Conservation (phyloP, 2,888 invertebrate genomes). For the Patella pellucida region DNA sequence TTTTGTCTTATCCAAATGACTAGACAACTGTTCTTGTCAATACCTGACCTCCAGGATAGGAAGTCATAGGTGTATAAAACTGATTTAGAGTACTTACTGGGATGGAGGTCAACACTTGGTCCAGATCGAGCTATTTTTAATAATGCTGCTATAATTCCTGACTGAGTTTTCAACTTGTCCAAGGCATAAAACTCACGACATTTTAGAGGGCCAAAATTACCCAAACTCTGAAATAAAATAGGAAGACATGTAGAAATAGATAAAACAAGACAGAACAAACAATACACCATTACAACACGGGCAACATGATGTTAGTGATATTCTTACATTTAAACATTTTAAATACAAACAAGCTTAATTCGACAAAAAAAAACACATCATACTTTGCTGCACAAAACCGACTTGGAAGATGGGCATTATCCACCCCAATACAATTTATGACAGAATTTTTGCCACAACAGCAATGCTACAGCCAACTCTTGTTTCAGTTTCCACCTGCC, state of each 20-base stretch:
- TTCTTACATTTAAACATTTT: neutral
- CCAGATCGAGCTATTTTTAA: slow-evolving; percentile 67
- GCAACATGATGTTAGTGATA: neutral
- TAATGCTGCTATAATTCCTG: slow-evolving; percentile 71
- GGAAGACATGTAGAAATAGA: neutral
- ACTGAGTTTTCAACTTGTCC: slow-evolving; percentile 72
- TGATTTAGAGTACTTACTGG: slow-evolving; percentile 44
- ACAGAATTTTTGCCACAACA: no score
- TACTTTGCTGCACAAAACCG: no score
- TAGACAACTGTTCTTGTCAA: no score
- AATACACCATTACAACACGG: neutral
- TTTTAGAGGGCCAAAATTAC: slow-evolving; percentile 73
- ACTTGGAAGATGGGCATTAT: no score
- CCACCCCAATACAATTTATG: no score
- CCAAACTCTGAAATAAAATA: slow-evolving; percentile 65
- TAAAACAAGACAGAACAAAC: slow-evolving; percentile 2
- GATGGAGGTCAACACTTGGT: slow-evolving; percentile 56
- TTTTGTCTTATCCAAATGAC: no score
- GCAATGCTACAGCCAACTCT: no score
- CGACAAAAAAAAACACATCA: no score
- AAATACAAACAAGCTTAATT: neutral
- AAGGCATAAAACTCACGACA: slow-evolving; percentile 72
- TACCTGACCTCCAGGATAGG: no score
- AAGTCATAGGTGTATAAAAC: no score
- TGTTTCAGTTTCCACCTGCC: no score